phyloP scores from a whole-genome alignment of 2,113 vertebrate species.

The Peromyscus polionotus region DNA sequence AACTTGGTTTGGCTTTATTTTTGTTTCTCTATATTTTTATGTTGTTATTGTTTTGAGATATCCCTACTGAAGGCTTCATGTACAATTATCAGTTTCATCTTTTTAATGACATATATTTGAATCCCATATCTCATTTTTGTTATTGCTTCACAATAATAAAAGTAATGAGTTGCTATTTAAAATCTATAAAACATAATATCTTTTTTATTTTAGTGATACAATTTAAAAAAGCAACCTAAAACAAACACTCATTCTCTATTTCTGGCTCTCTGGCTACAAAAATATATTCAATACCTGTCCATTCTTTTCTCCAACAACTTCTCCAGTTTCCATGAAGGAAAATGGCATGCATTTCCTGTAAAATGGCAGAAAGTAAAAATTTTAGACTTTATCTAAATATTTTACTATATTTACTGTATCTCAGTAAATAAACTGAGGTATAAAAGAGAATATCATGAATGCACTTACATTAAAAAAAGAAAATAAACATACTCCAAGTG shows the following conservation, averaged over 20 bases:
- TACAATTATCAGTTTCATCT: neutral
- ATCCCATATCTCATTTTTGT: neutral
- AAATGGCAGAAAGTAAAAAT: neutral
- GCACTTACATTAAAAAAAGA: neutral
- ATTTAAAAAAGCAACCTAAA: neutral
- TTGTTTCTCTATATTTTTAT: neutral
- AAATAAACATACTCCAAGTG: neutral
- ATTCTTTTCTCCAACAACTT: neutral
- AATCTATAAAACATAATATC: neutral
- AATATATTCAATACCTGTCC: neutral
- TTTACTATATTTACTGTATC: too few species aligned
- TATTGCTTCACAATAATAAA: neutral
- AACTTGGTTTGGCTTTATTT: neutral
- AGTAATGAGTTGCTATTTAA: neutral
- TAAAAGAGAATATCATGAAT: conserved; percentile 9
- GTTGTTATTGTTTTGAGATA: neutral
- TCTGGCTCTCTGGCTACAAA: neutral
- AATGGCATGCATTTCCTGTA: neutral
- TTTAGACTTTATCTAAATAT: neutral
- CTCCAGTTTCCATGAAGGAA: neutral
- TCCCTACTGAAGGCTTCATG: neutral
- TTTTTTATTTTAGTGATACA: conserved; percentile 14
- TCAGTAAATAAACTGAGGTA: neutral
- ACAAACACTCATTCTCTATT: neutral
- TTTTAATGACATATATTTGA: conserved; percentile 13